Base-by-base conservation (phyloP, 2,797 vertebrate genomes). In the Pseudomugil gertrudae region DNA sequence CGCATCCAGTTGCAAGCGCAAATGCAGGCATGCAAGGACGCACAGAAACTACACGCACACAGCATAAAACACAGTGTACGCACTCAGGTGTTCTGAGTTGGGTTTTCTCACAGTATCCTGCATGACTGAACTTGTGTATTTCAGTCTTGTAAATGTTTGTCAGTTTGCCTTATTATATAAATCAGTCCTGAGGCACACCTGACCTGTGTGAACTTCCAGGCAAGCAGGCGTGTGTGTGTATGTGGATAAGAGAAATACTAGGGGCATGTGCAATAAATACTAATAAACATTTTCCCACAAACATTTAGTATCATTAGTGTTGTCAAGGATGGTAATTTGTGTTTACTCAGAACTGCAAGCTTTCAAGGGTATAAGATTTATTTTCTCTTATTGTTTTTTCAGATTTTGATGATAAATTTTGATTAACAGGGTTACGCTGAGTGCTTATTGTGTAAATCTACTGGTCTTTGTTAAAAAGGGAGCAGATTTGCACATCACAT, bases 61-160 rank as follows among this genome's bases (percentile, higher is more conserved):
- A 63, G 23, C 11, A 48, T 57, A 68, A 76, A 35, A 63, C 21
- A 45, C 0, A 11, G 21, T 19, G 27, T 10, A 17, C 14, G 27
- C 52, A 30, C 27, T 30, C 26, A 29, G 26, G 50, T 13, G 62
- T 50, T 33, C 29, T 67, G 23, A 36, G 21, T 24, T 61, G 2
- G 1, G n/a, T 78, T 52, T 17, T 64, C 38, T 70, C 29, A 57
- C 15, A 36, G 29, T 64, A 8, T 54, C 29, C 26, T 86, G 56
- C 87, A 33, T 87, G 90, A 76, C 58, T 58, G 30, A 70, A 65
- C 89, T 70, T 74, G 89, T 24, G 48, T 45, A 13, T 73, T 69
- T 27, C 9, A 63, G 70, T 82, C 65, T 76, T 78, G 79, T 82
- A 53, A 83, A 69, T 71, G 61, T 60, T 76, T 76, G 78, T 83